A percentile compares a stretch with the other conserved stretches of the same genome.
Conservation (phyloP, 2,113 vertebrate genomes). For the Bettongia penicillata region DNA sequence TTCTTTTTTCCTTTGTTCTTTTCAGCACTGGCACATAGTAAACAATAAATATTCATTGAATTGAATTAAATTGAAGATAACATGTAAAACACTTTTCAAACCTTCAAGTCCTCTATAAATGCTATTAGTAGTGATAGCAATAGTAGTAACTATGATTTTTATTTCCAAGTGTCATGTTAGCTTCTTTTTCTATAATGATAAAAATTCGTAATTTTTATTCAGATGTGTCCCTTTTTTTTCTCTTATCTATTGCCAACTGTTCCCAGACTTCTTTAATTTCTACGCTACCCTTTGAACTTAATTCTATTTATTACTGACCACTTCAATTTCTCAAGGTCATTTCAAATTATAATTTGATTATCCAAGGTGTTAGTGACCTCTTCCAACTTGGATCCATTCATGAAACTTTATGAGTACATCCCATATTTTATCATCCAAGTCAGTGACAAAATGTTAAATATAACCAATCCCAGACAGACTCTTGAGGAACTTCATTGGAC, state of each 20-base stretch:
- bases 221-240: not conserved
- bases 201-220: conserved; percentile 4
- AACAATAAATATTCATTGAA: not conserved
- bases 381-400: conserved; percentile 66
- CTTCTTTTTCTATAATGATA: not conserved
- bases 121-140: not conserved
- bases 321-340: conserved; percentile 66
- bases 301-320: conserved; percentile 16
- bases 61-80: not conserved
- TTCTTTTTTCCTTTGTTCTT: not conserved
- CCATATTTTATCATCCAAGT: conserved; percentile 75
- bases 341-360: conserved; percentile 63
- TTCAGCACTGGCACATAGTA: not conserved
- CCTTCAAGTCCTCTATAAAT: not conserved
- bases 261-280: conserved; percentile 23
- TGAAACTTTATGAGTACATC: conserved; percentile 75
- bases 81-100: not conserved
- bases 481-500: conserved; percentile 69
- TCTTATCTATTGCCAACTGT: not conserved
- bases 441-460: conserved; percentile 77
- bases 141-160: not conserved
- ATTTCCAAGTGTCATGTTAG: not conserved
- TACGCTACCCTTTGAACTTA: not conserved
- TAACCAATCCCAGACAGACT: conserved; percentile 69
- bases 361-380: conserved; percentile 65